Base-by-base conservation (phyloP, 2,113 vertebrate species). In the Anhinga anhinga region DNA sequence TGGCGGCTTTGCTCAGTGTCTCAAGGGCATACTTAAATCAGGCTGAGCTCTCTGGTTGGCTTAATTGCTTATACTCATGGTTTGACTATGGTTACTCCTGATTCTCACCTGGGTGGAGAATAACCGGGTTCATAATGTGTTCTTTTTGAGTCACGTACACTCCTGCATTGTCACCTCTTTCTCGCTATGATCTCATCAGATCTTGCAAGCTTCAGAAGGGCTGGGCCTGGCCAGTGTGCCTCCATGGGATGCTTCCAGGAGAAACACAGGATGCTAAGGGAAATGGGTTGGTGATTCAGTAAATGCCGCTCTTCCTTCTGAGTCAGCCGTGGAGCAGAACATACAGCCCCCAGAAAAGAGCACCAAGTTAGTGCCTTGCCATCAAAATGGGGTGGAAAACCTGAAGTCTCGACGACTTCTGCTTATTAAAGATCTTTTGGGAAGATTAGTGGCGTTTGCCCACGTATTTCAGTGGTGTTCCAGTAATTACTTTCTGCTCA, bases 261-360 rank as follows among this genome's bases (percentile, higher is more conserved):
- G 93, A 78, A 94, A 80, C 81, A 94, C 91, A 88, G 91, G 91
- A 92, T 93, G 76, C 92, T 86, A 32, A 92, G 92, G 91, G 90
- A 97, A 96, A 62, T 90, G 84, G 82, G 86, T 42, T 90, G 88
- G 49, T 96, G 96, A 95, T 96, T 97, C 94, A 95, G 88, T 94
- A 78, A 95, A 81, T 7, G 63, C 67, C 2, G 32, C 65, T 91
- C 88, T 92, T 96, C 88, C 92, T 95, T 94, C 74, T 96, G 95
- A 94, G 82, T 94, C 90, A 96, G 93, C 73, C 32, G 0, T 0
- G 5, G 61, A 85, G 82, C 89, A 89, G 83, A 86, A 34, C 30
- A 4, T 49, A 16, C 47, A 83, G 63, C 76, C 32, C 26, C 38
- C 56, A 52, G 53, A 47, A 80, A 58, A 84, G n/a, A 45, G 62